Evolutionary conservation across 2,797 vertebrate species (phyloP).

Genomic region (Lemur catta): DNA sequence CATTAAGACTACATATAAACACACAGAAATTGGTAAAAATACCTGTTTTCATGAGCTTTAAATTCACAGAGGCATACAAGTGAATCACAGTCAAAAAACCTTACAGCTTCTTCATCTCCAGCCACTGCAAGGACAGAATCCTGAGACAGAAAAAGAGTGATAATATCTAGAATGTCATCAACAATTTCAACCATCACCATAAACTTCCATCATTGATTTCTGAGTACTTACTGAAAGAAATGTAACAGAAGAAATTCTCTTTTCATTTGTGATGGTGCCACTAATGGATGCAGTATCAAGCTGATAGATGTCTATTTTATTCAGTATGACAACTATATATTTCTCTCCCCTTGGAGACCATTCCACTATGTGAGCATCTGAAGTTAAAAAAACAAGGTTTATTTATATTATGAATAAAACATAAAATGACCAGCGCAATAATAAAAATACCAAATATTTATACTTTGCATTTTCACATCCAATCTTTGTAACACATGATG

Average conservation of each 20-base stretch:
- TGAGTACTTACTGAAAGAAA: constrained; percentile 91
- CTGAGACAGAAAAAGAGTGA: constrained; percentile 79
- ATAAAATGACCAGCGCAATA: not conserved
- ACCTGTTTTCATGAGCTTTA: constrained; percentile 97
- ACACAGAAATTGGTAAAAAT: not conserved
- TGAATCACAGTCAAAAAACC: constrained; percentile 88
- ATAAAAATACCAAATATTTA: not conserved
- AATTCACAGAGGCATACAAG: constrained; percentile 91
- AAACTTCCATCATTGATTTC: not conserved
- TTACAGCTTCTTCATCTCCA: constrained; percentile 92
- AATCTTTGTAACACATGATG: not conserved
- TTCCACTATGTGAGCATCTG: constrained; percentile 94
- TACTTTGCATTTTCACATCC: not conserved
- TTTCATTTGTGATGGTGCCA: constrained; percentile 87
- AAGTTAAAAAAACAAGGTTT: constrained; percentile 3
- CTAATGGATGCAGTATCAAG: constrained; percentile 91
- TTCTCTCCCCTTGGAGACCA: constrained; percentile 94
- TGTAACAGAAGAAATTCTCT: constrained; percentile 91
- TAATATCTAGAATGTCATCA: not conserved
- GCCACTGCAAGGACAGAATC: constrained; percentile 90
- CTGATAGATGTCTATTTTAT: constrained; percentile 90
- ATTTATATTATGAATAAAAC: not conserved
- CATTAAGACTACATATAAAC: not conserved
- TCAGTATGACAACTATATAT: constrained; percentile 88
- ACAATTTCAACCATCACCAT: not conserved